phyloP scores from a whole-genome alignment of 2,888 invertebrate genomes.

The Tetropium fuscum region DNA sequence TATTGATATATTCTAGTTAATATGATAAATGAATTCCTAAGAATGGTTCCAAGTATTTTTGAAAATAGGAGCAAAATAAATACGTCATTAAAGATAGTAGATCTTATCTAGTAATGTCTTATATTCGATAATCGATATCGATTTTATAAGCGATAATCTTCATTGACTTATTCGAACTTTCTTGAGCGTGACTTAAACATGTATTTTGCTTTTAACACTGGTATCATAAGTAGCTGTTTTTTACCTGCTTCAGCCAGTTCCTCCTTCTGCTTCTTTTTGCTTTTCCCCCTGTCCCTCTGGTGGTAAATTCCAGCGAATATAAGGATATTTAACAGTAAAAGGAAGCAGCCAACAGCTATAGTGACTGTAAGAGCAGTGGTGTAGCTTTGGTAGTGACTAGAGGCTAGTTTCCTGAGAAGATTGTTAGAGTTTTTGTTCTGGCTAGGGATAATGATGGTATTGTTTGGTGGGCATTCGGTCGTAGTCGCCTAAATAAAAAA shows the following conservation, averaged over 20 bases:
- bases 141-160: no score
- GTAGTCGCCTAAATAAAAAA: constrained; percentile 64
- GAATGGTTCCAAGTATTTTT: no score
- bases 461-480: constrained; percentile 82
- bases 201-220: no score
- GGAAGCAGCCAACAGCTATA: constrained; percentile 86
- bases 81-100: no score
- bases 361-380: constrained; percentile 91
- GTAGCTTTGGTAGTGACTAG: constrained; percentile 88
- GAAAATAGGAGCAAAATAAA: no score
- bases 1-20: no score
- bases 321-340: constrained; percentile 83
- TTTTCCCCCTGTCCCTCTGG: constrained; percentile 77
- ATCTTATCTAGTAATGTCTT: no score
- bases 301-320: constrained; percentile 93
- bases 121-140: no score
- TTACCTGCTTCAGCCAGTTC: constrained; percentile 78
- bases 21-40: no score
- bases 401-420: constrained; percentile 80
- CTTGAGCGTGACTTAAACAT: no score
- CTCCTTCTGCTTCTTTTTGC: constrained; percentile 77
- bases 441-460: constrained; percentile 64
- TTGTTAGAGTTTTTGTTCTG: constrained; percentile 71
- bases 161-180: no score
- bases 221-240: no score